phyloP scores from a whole-genome alignment of 2,797 vertebrate genomes.

The Anguilla obscura region DNA sequence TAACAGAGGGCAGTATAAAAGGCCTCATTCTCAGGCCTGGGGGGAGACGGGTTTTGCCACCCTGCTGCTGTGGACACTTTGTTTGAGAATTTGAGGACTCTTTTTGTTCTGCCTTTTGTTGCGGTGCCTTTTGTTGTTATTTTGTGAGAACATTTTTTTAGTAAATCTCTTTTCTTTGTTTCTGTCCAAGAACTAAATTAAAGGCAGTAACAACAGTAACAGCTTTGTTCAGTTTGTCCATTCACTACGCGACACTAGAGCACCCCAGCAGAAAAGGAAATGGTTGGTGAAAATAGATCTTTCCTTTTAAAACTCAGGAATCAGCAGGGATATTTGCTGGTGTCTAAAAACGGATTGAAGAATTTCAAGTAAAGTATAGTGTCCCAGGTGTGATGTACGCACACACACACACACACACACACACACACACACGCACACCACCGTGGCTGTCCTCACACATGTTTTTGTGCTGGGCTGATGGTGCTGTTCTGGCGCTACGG shows the following conservation, averaged over 20 bases:
- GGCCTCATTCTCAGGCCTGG: neutral
- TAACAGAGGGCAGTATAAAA: neutral
- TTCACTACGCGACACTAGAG: neutral
- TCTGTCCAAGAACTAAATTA: neutral
- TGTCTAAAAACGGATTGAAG: too few species aligned
- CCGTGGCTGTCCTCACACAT: neutral
- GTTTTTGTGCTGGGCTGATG: neutral
- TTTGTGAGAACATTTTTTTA: neutral
- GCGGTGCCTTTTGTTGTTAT: neutral
- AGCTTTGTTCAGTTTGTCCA: neutral
- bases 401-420: neutral
- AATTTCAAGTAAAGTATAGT: too few species aligned
- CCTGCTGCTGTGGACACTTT: neutral
- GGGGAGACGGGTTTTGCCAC: neutral
- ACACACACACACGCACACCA: neutral
- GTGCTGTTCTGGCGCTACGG: neutral
- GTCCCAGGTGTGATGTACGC: too few species aligned
- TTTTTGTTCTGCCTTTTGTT: neutral
- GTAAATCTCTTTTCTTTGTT: neutral
- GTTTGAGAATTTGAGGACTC: neutral
- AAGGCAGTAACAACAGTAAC: neutral
- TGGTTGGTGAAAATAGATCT: neutral
- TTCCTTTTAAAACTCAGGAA: too few species aligned
- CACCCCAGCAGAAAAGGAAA: neutral
- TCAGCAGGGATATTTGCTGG: too few species aligned